Evolutionary conservation across 2,888 invertebrate genomes (phyloP), one percentile per base, ranked within the genome.

Genomic region (Adelphocoris suturalis): DNA sequence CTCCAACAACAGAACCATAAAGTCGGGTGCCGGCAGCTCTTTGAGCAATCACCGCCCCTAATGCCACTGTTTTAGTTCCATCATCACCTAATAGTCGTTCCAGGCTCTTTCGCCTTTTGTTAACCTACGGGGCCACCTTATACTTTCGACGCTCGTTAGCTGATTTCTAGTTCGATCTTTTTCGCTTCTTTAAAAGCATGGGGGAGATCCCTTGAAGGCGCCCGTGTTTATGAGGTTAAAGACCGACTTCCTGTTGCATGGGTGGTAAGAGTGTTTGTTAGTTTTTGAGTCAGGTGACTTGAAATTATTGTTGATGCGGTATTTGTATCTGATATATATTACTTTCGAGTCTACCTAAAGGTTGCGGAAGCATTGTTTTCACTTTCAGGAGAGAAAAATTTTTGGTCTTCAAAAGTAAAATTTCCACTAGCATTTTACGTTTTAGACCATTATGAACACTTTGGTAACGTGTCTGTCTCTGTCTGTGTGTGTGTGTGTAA

Each of bases 31-130:
- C 28, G 75, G 27, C 19, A 47, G 47, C 23, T 27, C 86, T 86
- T 86, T 86, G 86, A 86, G 68, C 86, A 86, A 86, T 86, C 86
- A 86, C 86, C 86, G 86, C 68, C 19, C 68, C 75, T 86, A 86
- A 86, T 86, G 86, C 75, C 88, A 88, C 88, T 88, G 88, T 88
- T 88, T 88, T 88, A 88, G 88, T 46, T 88, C 88, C 78, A 88
- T 88, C 88, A 88, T 88, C 88, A 76, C 88, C 55, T 88, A 85
- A 85, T 61, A 85, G 85, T 85, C 85, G 14, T 82, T 52, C 14
- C 14, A 27, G 27, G 48, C 82, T 46, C 52, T 82, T 47, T 47
- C n/a, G 55, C 52, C 61, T 85, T 85, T 85, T 85, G 61, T 85
- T 85, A 85, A 85, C 85, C 85, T 19, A 52, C 61, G 37, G n/a